Base-by-base conservation (phyloP, 2,888 invertebrate species). In the Leptodirus hochenwartii region DNA sequence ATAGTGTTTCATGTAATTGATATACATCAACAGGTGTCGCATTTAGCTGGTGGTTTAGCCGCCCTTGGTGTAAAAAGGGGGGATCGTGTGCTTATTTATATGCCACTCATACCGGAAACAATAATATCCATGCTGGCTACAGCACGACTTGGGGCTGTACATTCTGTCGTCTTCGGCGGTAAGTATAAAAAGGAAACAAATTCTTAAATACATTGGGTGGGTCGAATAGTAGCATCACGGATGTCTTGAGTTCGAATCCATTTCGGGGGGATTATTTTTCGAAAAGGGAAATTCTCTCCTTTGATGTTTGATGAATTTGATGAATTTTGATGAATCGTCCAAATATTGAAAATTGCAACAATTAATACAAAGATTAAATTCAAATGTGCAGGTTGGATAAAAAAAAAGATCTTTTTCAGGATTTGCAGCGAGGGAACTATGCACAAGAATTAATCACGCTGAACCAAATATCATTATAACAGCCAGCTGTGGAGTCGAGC, bases 161-260 rank as follows among this genome's bases (percentile, higher is more conserved):
- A 93, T 50, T 87, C 87, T 0, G 80, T 91, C 0, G 91, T 93
- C 1, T 93, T 93, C 57, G 93, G 91, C 47, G 87, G 81, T 76
- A 52, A 53, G 41, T 39, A 31, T 22, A 25, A 22, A 11, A 29
- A 10, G 2, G n/a, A n/a, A n/a, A n/a, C n/a, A n/a, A n/a, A n/a
- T n/a, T 6, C n/a, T 5, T 17, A 17, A 28, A 11, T 10, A 23
- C 10, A 17, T 29, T 17, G 5, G 22, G 22, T 22, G 11, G 10
- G 9, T 12, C 10, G 5, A 24, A 5, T 24, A 8, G 8, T 10
- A 24, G 12, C 6, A 5, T 24, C 25, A 24, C 10, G 11, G n/a
- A n/a, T n/a, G n/a, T n/a, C n/a, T n/a, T n/a, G n/a, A n/a, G n/a
- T n/a, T n/a, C n/a, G n/a, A n/a, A n/a, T n/a, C n/a, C n/a, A n/a